These are phyloP conservation scores for Saccostrea cuccullata DNA, from an alignment of 1,140 invertebrate genomes.

Conservation along the genomic window DNA sequence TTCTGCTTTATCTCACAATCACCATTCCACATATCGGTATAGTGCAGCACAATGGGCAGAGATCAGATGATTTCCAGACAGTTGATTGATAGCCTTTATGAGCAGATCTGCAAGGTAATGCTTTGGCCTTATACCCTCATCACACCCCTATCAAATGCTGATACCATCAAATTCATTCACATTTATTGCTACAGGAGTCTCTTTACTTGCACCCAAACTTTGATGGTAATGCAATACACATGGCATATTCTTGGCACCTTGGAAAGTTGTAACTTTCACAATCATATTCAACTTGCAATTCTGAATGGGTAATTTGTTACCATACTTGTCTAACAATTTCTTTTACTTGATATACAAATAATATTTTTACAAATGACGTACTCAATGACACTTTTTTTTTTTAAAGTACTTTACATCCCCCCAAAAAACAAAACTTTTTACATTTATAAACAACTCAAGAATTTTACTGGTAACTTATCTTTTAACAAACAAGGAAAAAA, in stretches of 20 bases:
- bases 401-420: no score
- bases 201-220: background rate
- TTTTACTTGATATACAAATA: no score
- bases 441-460: no score
- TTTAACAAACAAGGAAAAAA: background rate
- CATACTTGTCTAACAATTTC: no score
- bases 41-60: constrained; percentile 16
- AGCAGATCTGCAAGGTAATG: background rate
- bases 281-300: no score
- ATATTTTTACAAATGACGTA: no score
- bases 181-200: background rate
- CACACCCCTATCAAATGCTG: background rate
- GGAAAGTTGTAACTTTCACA: background rate
- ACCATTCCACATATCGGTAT: background rate
- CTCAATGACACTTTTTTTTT: no score
- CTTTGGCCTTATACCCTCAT: background rate
- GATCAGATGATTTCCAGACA: background rate
- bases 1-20: constrained; percentile 8
- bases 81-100: constrained; percentile 10
- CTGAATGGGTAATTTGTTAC: no score
- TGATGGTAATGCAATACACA: background rate
- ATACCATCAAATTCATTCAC: constrained; percentile 18
- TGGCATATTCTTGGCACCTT: background rate
- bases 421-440: no score
- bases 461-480: background rate